phyloP scores from a whole-genome alignment of 2,113 vertebrate genomes.

The Aegypius monachus region DNA sequence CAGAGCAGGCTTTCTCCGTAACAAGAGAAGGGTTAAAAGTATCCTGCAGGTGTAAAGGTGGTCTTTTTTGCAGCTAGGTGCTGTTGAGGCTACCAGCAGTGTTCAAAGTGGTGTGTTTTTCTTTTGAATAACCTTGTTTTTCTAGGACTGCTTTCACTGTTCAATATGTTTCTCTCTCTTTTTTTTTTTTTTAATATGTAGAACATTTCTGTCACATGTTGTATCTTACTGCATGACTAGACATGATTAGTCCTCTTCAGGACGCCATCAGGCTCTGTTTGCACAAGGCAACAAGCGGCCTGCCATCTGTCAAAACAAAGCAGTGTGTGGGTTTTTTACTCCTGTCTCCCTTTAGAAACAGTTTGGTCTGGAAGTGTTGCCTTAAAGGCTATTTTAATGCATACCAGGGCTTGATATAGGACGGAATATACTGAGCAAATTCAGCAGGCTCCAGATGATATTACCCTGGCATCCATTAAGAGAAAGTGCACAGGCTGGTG shows the following conservation, averaged over 20 bases:
- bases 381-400: not conserved
- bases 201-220: not conserved
- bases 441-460: not conserved
- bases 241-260: not conserved
- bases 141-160: not conserved
- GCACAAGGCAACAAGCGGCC: not conserved
- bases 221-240: not conserved
- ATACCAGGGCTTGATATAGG: not conserved
- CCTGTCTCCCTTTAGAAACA: not conserved
- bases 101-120: not conserved
- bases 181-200: not conserved
- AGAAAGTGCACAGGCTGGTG: not conserved
- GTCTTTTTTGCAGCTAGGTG: not conserved
- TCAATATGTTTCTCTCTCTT: not conserved
- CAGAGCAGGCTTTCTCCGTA: not conserved
- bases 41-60: not conserved
- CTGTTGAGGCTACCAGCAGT: not conserved
- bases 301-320: not conserved
- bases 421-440: not conserved
- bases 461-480: not conserved
- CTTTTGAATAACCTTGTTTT: not conserved
- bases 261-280: not conserved
- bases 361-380: not conserved
- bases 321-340: not conserved
- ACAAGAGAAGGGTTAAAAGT: not conserved